A percentile compares a stretch with the other conserved stretches of the same genome.
phyloP scores from a whole-genome alignment of 1,140 invertebrate genomes.

The Copidosoma floridanum region DNA sequence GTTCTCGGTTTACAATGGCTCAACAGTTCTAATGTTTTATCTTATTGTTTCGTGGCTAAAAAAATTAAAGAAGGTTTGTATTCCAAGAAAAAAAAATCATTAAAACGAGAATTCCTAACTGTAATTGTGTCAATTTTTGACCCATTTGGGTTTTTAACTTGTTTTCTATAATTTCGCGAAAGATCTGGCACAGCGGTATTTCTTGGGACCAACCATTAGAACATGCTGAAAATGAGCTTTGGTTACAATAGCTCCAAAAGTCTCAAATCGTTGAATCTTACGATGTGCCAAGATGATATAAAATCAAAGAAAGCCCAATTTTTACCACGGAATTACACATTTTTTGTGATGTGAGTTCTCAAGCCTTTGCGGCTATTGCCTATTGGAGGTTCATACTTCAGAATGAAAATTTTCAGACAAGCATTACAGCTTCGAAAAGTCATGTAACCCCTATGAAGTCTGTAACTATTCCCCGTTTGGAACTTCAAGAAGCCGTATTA shows the following conservation, averaged over 20 bases:
- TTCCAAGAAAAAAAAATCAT: too few relatives aligned
- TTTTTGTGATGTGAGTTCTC: slow-evolving; percentile 33
- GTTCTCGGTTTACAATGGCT: too few relatives aligned
- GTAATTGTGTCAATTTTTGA: slow-evolving; percentile 38
- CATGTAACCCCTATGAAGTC: slow-evolving; percentile 30
- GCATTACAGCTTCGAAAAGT: slow-evolving; percentile 29
- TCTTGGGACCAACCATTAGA: background rate
- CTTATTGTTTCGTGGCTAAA: too few relatives aligned
- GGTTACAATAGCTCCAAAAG: slow-evolving; percentile 23
- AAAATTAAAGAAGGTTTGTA: too few relatives aligned
- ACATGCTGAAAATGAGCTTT: background rate
- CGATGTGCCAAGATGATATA: slow-evolving; percentile 16
- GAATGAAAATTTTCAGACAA: background rate
- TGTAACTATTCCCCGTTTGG: slow-evolving; percentile 39
- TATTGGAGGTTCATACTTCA: slow-evolving; percentile 24
- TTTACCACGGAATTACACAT: slow-evolving; percentile 19
- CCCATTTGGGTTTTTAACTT: slow-evolving; percentile 32
- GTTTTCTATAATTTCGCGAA: slow-evolving; percentile 23
- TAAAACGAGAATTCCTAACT: slow-evolving; percentile 19
- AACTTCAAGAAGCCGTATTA: slow-evolving; percentile 44
- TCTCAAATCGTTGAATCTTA: slow-evolving; percentile 4
- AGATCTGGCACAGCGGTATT: slow-evolving; percentile 35
- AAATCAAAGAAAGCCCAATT: background rate
- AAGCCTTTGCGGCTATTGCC: slow-evolving; percentile 36
- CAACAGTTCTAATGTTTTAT: too few relatives aligned